Base-by-base conservation (phyloP, 1,140 invertebrate species). In the Goniozus legneri region DNA sequence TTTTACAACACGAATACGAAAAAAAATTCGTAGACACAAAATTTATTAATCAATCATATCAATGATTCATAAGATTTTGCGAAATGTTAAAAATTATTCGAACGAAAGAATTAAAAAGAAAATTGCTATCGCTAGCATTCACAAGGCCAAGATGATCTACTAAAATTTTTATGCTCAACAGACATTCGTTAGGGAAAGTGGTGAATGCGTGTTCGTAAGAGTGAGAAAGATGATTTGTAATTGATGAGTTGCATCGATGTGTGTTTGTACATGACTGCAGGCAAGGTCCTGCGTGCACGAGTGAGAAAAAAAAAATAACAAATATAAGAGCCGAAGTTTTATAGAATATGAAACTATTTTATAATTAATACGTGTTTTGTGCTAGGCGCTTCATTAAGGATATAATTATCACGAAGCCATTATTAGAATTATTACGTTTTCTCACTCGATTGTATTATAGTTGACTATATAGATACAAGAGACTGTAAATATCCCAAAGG, bases 401-500 rank as follows among this genome's bases (percentile, higher is more conserved):
- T 45, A n/a, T n/a, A n/a, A n/a, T n/a, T n/a, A n/a, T n/a, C n/a
- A n/a, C n/a, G n/a, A n/a, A n/a, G n/a, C n/a, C n/a, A n/a, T n/a
- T n/a, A n/a, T n/a, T n/a, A n/a, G n/a, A n/a, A n/a, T n/a, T n/a
- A n/a, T n/a, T n/a, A n/a, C n/a, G n/a, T n/a, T n/a, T n/a, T n/a
- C n/a, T n/a, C n/a, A 27, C 4, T 27, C 24, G 3, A 33, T 37
- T 63, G 48, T 69, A 71, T 64, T 43, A 61, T 63, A 54, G 54
- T 30, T 59, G 54, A 61, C 53, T 64, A n/a, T n/a, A n/a, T n/a
- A 60, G 47, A 57, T 32, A 50, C 54, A 57, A 27, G 39, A 34
- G 42, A 60, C 49, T 68, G 65, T 66, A 69, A 63, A 71, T 69
- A 69, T 40, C n/a, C n/a, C n/a, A n/a, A n/a, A n/a, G n/a, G 47